phyloP scores from a whole-genome alignment of 2,113 vertebrate genomes.

The Setophaga petechia region DNA sequence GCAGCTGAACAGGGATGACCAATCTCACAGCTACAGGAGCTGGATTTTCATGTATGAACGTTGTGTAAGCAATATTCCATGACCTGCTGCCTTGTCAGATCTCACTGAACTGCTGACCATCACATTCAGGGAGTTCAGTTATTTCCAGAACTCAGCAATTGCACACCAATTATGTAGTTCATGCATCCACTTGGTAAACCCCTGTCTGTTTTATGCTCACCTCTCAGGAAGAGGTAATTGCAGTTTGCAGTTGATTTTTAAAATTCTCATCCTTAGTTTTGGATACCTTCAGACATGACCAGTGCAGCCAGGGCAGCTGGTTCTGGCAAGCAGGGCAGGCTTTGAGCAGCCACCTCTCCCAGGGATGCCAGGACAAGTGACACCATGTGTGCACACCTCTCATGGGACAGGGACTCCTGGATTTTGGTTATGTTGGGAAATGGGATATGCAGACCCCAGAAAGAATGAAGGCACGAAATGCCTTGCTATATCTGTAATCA shows the following conservation, averaged over 20 bases:
- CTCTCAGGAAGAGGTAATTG: not conserved
- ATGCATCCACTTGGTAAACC: not conserved
- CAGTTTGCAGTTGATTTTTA: not conserved
- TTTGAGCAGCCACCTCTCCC: not conserved
- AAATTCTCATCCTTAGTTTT: not conserved
- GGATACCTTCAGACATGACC: not conserved
- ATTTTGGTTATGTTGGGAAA: not conserved
- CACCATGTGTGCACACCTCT: not conserved
- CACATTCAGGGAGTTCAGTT: not conserved
- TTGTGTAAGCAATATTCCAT: not conserved
- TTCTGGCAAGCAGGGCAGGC: not conserved
- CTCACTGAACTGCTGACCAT: not conserved
- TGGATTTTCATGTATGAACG: not conserved
- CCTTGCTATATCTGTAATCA: not conserved
- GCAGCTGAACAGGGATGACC: not conserved
- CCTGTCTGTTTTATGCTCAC: not conserved
- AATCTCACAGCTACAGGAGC: not conserved
- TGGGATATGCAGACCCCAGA: accelerated
- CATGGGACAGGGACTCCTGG: not conserved
- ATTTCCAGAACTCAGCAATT: not conserved
- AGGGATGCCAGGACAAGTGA: not conserved
- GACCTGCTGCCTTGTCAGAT: not conserved
- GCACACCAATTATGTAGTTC: not conserved
- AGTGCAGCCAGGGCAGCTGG: not conserved
- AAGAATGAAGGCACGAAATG: not conserved